Evolutionary conservation across 2,888 invertebrate species (phyloP), one percentile per base, ranked within the genome.

Genomic region (Aphrophora alni): DNA sequence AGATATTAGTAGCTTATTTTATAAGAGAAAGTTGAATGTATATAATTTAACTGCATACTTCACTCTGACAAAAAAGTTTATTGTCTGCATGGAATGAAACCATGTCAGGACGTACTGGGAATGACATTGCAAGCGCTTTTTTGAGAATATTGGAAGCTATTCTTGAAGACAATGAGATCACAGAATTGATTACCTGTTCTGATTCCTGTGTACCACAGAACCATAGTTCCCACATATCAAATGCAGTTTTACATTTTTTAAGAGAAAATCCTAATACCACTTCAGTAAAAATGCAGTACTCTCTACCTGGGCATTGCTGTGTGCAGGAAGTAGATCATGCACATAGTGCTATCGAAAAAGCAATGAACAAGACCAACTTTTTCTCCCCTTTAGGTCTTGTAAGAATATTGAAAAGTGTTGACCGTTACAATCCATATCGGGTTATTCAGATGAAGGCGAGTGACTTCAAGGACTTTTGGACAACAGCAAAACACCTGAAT

Each of bases 191-290:
- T 17, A 28, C 28, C 10, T 76, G 76, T 51, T 76, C 76, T 1
- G 76, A 76, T 68, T 76, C 51, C 4, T 76, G 76, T 24, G 25
- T 77, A 3, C 77, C 77, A 59, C 77, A 77, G 28, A 77, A 77
- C 28, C 59, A 69, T n/a, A 77, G 69, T 28, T 59, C 68, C 17
- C 25, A 68, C n/a, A 77, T 77, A 17, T 77, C 69, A 10, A 69
- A 77, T 69, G 77, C 77, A 27, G 77, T 77, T 14, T 25, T 77
- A 27, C 14, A 73, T 4, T 73, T 73, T 33, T 27, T 28, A 26
- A 17, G 72, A 25, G 72, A 71, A 21, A 71, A 71, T 71, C 72
- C 72, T 26, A 27, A 27, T 24, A 71, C 17, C n/a, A 71, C 24
- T 21, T 71, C 72, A 71, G 27, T 71, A 24, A 71, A 21, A 68